phyloP scores from a whole-genome alignment of 1,140 invertebrate genomes.

The Plodia interpunctella region DNA sequence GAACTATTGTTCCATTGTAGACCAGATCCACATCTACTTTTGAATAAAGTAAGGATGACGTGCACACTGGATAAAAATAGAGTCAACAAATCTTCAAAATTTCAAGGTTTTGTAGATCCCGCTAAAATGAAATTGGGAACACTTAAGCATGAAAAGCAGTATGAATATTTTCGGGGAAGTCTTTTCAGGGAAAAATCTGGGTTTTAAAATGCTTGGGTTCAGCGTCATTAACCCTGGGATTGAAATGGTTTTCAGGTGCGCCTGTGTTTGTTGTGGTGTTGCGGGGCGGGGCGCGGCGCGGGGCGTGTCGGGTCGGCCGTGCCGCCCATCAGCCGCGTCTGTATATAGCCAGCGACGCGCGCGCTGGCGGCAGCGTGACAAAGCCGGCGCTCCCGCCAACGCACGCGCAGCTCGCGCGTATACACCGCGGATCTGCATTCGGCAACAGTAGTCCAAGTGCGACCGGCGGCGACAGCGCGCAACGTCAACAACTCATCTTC shows the following conservation, averaged over 20 bases:
- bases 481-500: not conserved
- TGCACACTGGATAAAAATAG: no score
- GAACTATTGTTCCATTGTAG: no score
- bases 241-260: not conserved
- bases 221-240: not conserved
- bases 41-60: no score
- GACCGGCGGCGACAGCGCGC: conserved; percentile 4
- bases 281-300: conserved; percentile 38
- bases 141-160: no score
- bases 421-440: conserved; percentile 2
- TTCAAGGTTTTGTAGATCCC: no score
- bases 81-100: no score
- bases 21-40: no score
- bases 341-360: conserved; percentile 52
- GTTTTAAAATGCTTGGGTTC: conserved; percentile 14
- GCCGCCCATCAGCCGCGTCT: conserved; percentile 45
- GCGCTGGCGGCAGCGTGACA: conserved; percentile 49
- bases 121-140: no score
- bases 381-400: conserved; percentile 45
- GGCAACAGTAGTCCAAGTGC: not conserved
- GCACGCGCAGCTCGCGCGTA: conserved; percentile 38
- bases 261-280: not conserved
- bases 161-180: not conserved
- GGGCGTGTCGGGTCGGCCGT: conserved; percentile 48
- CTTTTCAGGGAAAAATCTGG: not conserved